Base-by-base conservation (phyloP, 2,797 vertebrate genomes). In the Sphenodon punctatus region DNA sequence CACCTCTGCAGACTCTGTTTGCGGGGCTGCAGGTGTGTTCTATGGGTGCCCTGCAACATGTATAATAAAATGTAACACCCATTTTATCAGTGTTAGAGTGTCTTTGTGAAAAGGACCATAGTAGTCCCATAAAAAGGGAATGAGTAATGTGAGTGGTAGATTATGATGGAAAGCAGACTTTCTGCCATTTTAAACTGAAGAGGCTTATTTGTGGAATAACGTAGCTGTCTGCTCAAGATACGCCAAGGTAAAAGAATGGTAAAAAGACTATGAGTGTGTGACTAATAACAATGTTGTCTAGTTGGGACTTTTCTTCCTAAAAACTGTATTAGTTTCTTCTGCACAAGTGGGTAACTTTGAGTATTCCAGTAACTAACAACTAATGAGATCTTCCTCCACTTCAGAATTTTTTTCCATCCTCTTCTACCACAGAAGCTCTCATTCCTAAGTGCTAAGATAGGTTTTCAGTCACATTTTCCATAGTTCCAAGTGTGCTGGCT, bases 1-100 rank as follows among this genome's bases (percentile, higher is more conserved):
- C 78, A 64, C 72, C 84, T 85, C 75, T 75, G 66, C 42, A 90
- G 70, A 42, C 38, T 7, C n/a, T 76, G 4, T 76, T 67, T 59
- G 60, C 43, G 41, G 80, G 73, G 46, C n/a, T n/a, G n/a, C n/a
- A n/a, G n/a, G n/a, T n/a, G n/a, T n/a, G n/a, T n/a, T n/a, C n/a
- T n/a, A n/a, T n/a, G n/a, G n/a, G n/a, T n/a, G n/a, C n/a, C n/a
- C n/a, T n/a, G n/a, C n/a, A n/a, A n/a, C n/a, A n/a, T n/a, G n/a
- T n/a, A n/a, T n/a, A n/a, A n/a, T n/a, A n/a, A n/a, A n/a, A n/a
- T n/a, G n/a, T n/a, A n/a, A n/a, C n/a, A n/a, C n/a, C n/a, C n/a
- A n/a, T n/a, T n/a, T n/a, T n/a, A n/a, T n/a, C n/a, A n/a, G n/a
- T n/a, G n/a, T n/a, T n/a, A n/a, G n/a, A n/a, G n/a, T n/a, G n/a